Evolutionary conservation across 2,888 invertebrate species (phyloP), one percentile per base, ranked within the genome.

Genomic region (Caenorhabditis parvicauda): DNA sequence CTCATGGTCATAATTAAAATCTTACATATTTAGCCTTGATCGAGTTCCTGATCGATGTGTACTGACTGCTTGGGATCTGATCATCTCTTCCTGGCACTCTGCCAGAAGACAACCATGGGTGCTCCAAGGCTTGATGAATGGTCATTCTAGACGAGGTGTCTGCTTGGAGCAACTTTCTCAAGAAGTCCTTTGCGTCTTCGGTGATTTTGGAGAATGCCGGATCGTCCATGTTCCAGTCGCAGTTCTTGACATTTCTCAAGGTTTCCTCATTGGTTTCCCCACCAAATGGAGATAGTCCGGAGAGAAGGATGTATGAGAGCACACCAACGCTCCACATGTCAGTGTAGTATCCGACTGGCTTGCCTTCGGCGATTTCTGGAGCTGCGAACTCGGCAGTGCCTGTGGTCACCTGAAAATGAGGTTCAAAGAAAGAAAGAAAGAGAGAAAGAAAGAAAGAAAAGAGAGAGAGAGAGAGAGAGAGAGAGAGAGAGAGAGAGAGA

Each of bases 291-390:
- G 98, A 98, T 46, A 99, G 85, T 47, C 98, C 98, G 79, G 94
- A 94, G 67, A 99, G 85, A 89, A 99, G 86, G 38, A 98, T 95
- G 82, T 99, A 99, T 17, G 91, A 89, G n/a, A 99, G 86, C 1
- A 98, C 98, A 79, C 98, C 98, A 29, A 94, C 90, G 32, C 96
- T 95, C 98, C 98, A 99, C 98, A 99, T 99, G 82, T 99, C 98
- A 0, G 98, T 99, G 85, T 96, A 98, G 86, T 98, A 99, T 53
- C 98, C 98, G 62, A 99, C 96, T 0, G 96, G 92, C 83, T 98
- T 95, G 17, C 95, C 87, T 81, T 96, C 94, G 0, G 95, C 96
- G 64, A 99, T 94, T 86, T 99, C 98, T 0, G 98, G 98, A 39
- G 98, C 95, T 1, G 98, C 98, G 84, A 98, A 99, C 84, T 99